Evolutionary conservation across 2,888 invertebrate species (phyloP).

Genomic region (Temnothorax rugatulus): DNA sequence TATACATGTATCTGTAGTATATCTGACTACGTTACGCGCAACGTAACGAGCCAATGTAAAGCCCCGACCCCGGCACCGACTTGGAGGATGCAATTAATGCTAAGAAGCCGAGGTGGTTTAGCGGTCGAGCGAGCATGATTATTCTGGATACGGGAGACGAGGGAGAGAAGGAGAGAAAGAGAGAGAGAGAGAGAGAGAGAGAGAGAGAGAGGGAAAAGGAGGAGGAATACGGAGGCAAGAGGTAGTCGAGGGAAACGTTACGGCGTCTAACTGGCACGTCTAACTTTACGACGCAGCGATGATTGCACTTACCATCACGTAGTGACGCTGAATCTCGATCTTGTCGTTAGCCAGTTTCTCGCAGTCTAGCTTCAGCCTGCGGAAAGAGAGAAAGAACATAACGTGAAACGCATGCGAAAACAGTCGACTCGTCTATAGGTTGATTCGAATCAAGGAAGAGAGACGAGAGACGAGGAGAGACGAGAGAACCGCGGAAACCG

Average conservation of each 20-base stretch:
- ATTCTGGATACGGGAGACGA: conserved; percentile 74
- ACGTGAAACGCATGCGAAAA: conserved; percentile 45
- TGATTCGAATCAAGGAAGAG: not conserved
- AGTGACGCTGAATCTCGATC: conserved; percentile 96
- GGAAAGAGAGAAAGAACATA: conserved; percentile 60
- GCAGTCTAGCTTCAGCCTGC: conserved; percentile 94
- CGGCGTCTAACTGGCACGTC: conserved; percentile 63
- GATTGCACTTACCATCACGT: conserved; percentile 92
- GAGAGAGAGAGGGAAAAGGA: not conserved
- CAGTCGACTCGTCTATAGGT: not conserved
- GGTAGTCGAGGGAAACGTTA: conserved; percentile 51
- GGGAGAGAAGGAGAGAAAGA: conserved; percentile 40
- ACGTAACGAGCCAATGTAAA: conserved; percentile 76
- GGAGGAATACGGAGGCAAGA: conserved; percentile 29
- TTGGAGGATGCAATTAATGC: conserved; percentile 84
- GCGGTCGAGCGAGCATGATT: conserved; percentile 82
- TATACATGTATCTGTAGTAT: conserved; percentile 33
- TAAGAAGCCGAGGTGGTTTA: conserved; percentile 83
- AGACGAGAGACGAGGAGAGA: not conserved
- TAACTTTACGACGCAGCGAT: conserved; percentile 67
- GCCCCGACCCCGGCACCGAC: conserved; percentile 73
- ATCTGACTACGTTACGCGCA: conserved; percentile 45
- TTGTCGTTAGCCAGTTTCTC: conserved; percentile 96
- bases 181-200: not conserved
- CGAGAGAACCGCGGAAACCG: conserved; percentile 27